Conservation (phyloP, 2,888 invertebrate genomes). For the Scaptomyza parva region DNA sequence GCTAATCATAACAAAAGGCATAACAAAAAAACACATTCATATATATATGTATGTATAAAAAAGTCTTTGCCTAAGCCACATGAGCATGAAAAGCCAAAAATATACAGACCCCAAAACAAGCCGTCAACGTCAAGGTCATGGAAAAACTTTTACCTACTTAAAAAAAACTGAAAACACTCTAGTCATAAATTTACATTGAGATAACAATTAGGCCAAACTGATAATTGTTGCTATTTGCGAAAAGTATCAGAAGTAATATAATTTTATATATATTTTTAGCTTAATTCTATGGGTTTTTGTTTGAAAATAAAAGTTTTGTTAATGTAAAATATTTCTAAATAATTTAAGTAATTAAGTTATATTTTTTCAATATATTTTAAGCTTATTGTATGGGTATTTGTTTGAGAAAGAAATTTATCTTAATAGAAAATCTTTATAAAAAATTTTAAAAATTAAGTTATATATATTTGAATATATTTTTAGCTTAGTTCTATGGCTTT, state of each 20-base stretch:
- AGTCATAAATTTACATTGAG: slow-evolving; percentile 40
- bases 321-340: background rate
- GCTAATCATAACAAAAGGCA: slow-evolving; percentile 77
- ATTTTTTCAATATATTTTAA: no score
- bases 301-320: background rate
- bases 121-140: slow-evolving; percentile 59
- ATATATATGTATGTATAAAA: slow-evolving; percentile 8
- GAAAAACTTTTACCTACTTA: slow-evolving; percentile 34
- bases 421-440: no score
- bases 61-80: slow-evolving; percentile 27
- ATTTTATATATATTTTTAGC: no score
- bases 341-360: no score
- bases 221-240: slow-evolving; percentile 15
- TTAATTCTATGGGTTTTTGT: background rate
- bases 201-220: slow-evolving; percentile 21
- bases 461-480: no score
- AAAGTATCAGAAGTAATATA: no score
- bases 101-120: slow-evolving; percentile 39
- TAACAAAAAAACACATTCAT: slow-evolving; percentile 38
- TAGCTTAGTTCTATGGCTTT: background rate
- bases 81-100: slow-evolving; percentile 48
- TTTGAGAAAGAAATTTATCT: no score
- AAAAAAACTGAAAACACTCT: slow-evolving; percentile 1
- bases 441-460: no score
- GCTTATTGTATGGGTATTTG: no score